Base-by-base conservation (phyloP, 1,140 invertebrate genomes). In the Ips nitidus region DNA sequence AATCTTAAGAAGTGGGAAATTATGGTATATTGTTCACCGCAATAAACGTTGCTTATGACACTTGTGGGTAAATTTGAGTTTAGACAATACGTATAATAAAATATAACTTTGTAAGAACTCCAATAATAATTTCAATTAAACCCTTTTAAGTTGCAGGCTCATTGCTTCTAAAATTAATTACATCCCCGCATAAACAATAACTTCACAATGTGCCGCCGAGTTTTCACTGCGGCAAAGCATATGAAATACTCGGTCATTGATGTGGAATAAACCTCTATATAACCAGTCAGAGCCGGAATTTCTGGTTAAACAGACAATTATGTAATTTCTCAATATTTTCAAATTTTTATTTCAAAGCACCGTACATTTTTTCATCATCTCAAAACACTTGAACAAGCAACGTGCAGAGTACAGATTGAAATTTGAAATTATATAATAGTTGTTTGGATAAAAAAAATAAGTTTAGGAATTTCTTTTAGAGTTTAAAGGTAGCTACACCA, bases 241-340 rank as follows among this genome's bases (percentile, higher is more conserved):
- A 71, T 71, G 69, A 71, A 71, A 71, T 71, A 66, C 63, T 71
- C 63, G 69, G 62, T 50, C 59, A 71, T 62, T 71, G 56, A 71
- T 71, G 69, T 57, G 69, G 69, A 71, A 71, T 71, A 66, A 71
- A 22, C 22, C 22, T 22, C 69, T 71, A 45, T 61, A 71, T 71
- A 71, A 71, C 69, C 43, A 52, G 39, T 66, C 69, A 71, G 63
- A 57, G 64, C 3, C 8, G 69, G 63, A 60, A 62, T 22, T 22
- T 22, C 22, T 52, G 22, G 37, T 52, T 63, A 52, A 63, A 56
- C 22, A 56, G 37, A 56, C n/a, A 56, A 6, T 47, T 47, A 47
- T 47, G n/a, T 47, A 47, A 22, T 50, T 50, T 50, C 45, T 50
- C 45, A 50, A 50, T 22, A 22, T 22, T 22, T 22, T 22, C 22